phyloP scores from a whole-genome alignment of 1,140 invertebrate species.

The Nasonia longicornis region DNA sequence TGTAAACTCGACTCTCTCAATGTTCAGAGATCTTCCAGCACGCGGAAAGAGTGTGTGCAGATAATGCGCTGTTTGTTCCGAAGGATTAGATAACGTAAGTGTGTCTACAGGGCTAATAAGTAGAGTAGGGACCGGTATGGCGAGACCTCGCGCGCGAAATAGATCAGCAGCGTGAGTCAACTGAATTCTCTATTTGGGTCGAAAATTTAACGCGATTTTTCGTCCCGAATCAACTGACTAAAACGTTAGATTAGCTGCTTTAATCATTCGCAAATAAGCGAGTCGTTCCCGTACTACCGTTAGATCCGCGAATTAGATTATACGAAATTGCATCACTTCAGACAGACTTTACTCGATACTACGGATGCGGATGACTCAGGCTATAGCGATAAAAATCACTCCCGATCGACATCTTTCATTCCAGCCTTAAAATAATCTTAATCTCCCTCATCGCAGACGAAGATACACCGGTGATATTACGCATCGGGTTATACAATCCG shows the following conservation, averaged over 20 bases:
- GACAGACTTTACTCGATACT: no score
- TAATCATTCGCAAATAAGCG: neutral
- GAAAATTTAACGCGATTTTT: slow-evolving; percentile 25
- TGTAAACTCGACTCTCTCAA: neutral
- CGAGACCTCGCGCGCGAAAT: neutral
- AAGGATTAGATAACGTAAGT: slow-evolving; percentile 16
- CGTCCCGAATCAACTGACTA: neutral
- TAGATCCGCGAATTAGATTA: no score
- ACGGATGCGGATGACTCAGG: no score
- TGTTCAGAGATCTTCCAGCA: neutral
- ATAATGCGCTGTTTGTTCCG: neutral
- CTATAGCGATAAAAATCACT: no score
- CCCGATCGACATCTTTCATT: no score
- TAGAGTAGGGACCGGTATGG: slow-evolving; percentile 13
- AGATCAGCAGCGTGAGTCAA: neutral
- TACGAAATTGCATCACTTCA: no score
- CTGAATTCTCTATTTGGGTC: slow-evolving; percentile 22
- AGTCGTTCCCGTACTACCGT: no score
- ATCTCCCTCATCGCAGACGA: no score
- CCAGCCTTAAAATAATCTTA: no score
- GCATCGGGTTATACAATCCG: no score
- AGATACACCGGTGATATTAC: no score
- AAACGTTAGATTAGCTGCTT: neutral
- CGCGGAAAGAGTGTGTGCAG: neutral
- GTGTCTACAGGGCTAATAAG: neutral